Percentiles rank a stretch among this genome's conserved stretches.
Evolutionary conservation across 2,888 invertebrate genomes (phyloP).

Genomic region (Sinelater perroti): DNA sequence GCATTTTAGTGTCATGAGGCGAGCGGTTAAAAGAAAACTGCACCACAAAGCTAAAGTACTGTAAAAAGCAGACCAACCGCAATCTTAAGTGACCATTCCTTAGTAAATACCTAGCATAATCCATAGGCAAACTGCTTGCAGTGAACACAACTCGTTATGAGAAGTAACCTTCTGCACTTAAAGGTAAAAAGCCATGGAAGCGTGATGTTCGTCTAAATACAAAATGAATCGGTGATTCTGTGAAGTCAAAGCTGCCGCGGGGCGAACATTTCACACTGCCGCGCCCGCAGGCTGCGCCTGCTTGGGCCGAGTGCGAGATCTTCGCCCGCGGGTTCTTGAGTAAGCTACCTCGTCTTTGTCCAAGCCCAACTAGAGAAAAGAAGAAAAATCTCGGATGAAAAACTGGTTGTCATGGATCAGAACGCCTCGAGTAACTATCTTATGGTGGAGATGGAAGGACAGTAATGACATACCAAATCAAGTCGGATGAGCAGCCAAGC

Average conservation of each 20-base stretch:
- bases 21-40: no score
- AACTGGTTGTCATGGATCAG: slow-evolving; percentile 17
- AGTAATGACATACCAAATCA: slow-evolving; percentile 9
- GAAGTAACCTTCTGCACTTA: slow-evolving; percentile 1
- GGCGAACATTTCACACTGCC: slow-evolving; percentile 24
- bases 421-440: slow-evolving; percentile 21
- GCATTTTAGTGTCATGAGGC: no score
- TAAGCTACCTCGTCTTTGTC: slow-evolving; percentile 86
- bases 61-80: no score
- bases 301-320: slow-evolving; percentile 41
- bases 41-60: no score
- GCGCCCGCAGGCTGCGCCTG: no score
- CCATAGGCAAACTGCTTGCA: no score
- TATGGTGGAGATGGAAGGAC: slow-evolving; percentile 15
- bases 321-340: slow-evolving; percentile 40
- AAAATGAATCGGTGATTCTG: slow-evolving; percentile 21
- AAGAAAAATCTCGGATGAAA: slow-evolving; percentile 44
- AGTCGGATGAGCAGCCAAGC: slow-evolving; percentile 17
- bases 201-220: slow-evolving; percentile 21
- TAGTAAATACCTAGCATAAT: no score
- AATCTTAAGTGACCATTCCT: no score
- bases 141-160: no score
- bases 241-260: slow-evolving; percentile 28
- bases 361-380: slow-evolving; percentile 81
- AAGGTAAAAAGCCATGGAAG: slow-evolving; percentile 22